These are phyloP conservation scores for Laticauda colubrina DNA, from an alignment of 2,113 vertebrate genomes.

Conservation along the genomic window DNA sequence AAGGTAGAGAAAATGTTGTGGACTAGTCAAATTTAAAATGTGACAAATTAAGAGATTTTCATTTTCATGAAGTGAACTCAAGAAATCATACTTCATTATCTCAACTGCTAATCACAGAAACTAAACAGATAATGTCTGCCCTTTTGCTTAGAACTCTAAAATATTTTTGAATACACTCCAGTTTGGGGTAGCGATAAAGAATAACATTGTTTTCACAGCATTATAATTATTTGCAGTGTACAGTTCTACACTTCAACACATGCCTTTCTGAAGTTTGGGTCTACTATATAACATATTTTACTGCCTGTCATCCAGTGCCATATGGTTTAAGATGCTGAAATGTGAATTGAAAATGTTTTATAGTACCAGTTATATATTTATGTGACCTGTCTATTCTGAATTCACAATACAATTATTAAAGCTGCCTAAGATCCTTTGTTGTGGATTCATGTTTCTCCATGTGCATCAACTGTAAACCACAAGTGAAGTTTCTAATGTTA, in stretches of 20 bases:
- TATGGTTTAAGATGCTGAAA: conserved; percentile 47
- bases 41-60: neutral
- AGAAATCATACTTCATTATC: conserved; percentile 14
- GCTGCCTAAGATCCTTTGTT: conserved; percentile 60
- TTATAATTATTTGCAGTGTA: conserved; percentile 45
- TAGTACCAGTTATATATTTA: conserved; percentile 55
- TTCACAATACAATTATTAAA: conserved; percentile 59
- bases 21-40: conserved; percentile 9
- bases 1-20: neutral
- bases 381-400: conserved; percentile 59
- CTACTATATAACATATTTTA: conserved; percentile 45
- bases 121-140: conserved; percentile 11
- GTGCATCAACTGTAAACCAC: conserved; percentile 81
- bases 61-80: conserved; percentile 39
- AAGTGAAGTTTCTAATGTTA: conserved; percentile 84
- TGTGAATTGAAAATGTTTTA: conserved; percentile 52
- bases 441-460: conserved; percentile 68
- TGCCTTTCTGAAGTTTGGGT: conserved; percentile 33
- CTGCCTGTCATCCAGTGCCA: conserved; percentile 54
- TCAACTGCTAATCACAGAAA: conserved; percentile 26
- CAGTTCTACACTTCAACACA: conserved; percentile 46
- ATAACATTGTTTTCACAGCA: conserved; percentile 30
- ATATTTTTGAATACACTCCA: conserved; percentile 25
- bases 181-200: conserved; percentile 34
- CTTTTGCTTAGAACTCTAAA: conserved; percentile 24